Percentiles rank a stretch among this genome's conserved stretches.
phyloP scores from a whole-genome alignment of 2,113 vertebrate species.

The Nycticorax nycticorax region DNA sequence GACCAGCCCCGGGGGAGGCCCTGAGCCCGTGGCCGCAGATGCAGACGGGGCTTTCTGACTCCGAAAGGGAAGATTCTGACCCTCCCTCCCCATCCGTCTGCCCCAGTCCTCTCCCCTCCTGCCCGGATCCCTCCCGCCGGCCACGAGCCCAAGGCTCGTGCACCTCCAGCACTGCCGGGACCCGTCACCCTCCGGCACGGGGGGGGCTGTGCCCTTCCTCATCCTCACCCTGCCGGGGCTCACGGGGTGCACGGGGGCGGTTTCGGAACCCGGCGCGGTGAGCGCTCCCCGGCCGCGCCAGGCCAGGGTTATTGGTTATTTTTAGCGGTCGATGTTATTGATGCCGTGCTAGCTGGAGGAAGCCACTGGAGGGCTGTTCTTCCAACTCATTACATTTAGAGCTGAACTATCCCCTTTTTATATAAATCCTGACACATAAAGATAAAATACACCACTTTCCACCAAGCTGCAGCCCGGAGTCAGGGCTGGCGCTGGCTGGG shows the following conservation, averaged over 20 bases:
- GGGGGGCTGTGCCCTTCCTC: neutral
- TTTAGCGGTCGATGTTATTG: constrained; percentile 77
- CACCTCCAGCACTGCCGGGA: neutral
- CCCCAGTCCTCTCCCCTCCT: neutral
- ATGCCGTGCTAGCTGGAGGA: constrained; percentile 43
- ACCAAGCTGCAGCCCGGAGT: neutral
- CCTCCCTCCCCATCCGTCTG: neutral
- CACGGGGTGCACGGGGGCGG: rapidly evolving
- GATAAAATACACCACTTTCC: constrained; percentile 63
- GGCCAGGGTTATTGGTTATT: constrained; percentile 66
- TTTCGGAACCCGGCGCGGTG: neutral
- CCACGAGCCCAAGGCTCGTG: neutral
- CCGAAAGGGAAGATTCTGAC: neutral
- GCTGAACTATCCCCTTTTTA: constrained; percentile 76
- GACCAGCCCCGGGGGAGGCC: no score
- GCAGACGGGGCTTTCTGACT: neutral
- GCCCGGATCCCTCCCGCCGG: neutral
- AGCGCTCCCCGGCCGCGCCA: neutral
- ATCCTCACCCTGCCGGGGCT: neutral
- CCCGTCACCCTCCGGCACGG: neutral
- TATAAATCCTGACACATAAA: constrained; percentile 78
- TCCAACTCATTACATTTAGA: constrained; percentile 75
- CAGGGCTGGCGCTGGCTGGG: neutral
- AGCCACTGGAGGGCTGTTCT: constrained; percentile 78
- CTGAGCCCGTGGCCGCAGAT: rapidly evolving